Conservation (phyloP, 2,888 invertebrate species). For the Pyrrhosoma nymphula region DNA sequence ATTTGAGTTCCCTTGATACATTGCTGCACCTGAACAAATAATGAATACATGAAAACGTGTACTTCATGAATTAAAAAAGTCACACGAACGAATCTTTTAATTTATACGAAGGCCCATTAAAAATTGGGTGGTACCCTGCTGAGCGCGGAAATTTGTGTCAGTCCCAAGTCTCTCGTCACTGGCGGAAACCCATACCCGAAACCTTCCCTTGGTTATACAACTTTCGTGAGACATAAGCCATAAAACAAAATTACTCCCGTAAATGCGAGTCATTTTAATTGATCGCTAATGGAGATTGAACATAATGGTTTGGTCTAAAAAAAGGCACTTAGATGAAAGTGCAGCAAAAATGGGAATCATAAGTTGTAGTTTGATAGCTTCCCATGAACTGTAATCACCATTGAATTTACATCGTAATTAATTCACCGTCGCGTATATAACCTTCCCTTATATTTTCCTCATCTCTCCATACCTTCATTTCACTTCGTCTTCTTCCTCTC, state of each 20-base stretch:
- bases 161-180: background rate
- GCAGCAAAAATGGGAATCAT: background rate
- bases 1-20: background rate
- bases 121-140: background rate
- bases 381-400: background rate
- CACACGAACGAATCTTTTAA: background rate
- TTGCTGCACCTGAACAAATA: background rate
- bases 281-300: slow-evolving; percentile 20
- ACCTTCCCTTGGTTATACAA: background rate
- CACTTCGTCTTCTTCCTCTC: background rate
- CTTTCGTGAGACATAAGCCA: background rate
- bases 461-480: background rate
- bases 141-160: background rate
- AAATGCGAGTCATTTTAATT: background rate
- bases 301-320: background rate
- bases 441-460: background rate
- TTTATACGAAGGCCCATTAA: background rate
- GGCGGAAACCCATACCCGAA: background rate
- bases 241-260: background rate
- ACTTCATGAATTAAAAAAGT: background rate
- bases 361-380: background rate
- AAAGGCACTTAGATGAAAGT: background rate
- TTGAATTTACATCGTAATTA: slow-evolving; percentile 12
- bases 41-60: background rate
- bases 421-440: background rate